phyloP scores from a whole-genome alignment of 1,140 invertebrate genomes.

The Heliconius himera region DNA sequence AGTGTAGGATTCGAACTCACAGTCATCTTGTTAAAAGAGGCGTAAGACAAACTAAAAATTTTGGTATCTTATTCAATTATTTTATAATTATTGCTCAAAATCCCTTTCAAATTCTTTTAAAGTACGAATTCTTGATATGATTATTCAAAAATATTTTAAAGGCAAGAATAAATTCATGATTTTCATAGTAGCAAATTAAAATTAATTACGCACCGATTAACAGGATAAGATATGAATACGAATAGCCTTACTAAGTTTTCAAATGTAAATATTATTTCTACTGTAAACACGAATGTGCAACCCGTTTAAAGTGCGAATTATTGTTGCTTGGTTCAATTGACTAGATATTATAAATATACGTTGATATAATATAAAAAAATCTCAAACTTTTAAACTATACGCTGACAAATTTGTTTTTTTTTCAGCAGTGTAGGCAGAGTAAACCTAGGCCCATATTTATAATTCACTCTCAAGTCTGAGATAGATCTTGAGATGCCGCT shows the following conservation, averaged over 20 bases:
- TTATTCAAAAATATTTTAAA: neutral
- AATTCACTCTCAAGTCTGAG: no score
- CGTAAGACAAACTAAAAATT: no score
- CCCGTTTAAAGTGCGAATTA: neutral
- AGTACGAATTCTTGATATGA: neutral
- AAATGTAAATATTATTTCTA: conserved; percentile 9
- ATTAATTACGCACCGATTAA: conserved; percentile 5
- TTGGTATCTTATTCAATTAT: neutral
- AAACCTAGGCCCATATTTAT: no score
- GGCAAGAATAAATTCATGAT: neutral
- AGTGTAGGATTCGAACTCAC: no score
- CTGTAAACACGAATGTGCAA: neutral
- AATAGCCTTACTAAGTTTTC: conserved; percentile 1
- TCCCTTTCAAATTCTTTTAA: neutral
- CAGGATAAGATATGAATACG: conserved; percentile 14
- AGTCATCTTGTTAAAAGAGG: no score
- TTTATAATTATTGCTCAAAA: neutral
- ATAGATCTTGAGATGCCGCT: no score
- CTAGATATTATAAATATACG: neutral
- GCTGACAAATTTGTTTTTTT: neutral
- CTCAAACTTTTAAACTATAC: neutral
- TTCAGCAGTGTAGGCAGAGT: no score
- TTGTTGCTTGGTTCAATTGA: neutral
- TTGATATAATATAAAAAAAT: neutral
- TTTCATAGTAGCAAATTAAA: conserved; percentile 5